Conservation (phyloP, 2,113 vertebrate species). For the Alligator mississippiensis region DNA sequence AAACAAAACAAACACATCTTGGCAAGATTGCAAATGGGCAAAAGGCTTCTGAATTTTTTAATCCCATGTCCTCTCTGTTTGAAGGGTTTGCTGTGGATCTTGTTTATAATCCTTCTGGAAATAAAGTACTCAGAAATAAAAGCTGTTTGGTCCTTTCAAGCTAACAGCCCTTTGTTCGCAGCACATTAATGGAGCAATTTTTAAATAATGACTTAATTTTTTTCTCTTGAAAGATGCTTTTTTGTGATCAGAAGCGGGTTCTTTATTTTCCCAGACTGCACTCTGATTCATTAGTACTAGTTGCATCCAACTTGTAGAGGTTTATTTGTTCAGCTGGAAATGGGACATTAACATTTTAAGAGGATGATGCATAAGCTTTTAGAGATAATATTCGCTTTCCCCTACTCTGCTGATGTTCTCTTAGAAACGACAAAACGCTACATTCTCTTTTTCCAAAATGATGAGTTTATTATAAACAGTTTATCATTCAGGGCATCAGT, state of each 20-base stretch:
- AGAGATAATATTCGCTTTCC: constrained; percentile 72
- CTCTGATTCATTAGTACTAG: constrained; percentile 73
- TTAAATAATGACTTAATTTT: constrained; percentile 77
- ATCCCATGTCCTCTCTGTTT: constrained; percentile 27
- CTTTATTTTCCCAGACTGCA: constrained; percentile 66
- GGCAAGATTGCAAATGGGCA: background rate
- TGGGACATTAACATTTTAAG: constrained; percentile 79
- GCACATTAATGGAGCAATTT: constrained; percentile 73
- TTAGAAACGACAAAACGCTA: constrained; percentile 52
- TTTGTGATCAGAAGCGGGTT: constrained; percentile 28
- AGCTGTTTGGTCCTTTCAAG: constrained; percentile 71
- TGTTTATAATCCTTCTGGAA: constrained; percentile 72
- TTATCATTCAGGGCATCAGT: constrained; percentile 46
- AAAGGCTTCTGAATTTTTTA: constrained; percentile 30
- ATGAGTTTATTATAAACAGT: constrained; percentile 62
- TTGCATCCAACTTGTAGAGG: constrained; percentile 67
- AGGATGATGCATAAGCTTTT: constrained; percentile 73
- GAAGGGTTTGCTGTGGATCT: constrained; percentile 53
- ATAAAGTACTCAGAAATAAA: constrained; percentile 69
- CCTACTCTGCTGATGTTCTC: constrained; percentile 45
- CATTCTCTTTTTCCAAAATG: constrained; percentile 45
- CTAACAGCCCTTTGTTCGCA: constrained; percentile 63
- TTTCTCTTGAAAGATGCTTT: constrained; percentile 64
- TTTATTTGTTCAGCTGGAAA: constrained; percentile 79
- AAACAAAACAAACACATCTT: background rate